Percentiles rank a stretch among this genome's conserved stretches.
Evolutionary conservation across 1,140 invertebrate species (phyloP).

Genomic region (Drosophila elegans): DNA sequence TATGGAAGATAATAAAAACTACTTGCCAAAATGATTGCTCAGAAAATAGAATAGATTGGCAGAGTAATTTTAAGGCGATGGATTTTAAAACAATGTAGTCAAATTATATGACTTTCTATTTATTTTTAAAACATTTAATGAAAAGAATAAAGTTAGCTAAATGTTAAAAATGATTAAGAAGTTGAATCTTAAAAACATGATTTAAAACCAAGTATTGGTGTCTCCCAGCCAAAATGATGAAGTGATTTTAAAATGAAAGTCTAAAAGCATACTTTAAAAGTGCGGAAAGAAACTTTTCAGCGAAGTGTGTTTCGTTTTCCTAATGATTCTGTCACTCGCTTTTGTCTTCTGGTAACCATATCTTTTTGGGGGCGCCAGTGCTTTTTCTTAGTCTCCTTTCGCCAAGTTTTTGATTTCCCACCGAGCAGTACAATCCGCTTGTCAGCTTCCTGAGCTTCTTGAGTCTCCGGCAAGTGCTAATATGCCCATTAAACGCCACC

Average conservation of each 20-base stretch:
- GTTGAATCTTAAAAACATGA: no score
- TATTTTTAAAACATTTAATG: no score
- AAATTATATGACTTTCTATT: no score
- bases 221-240: no score
- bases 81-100: no score
- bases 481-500: conserved; percentile 48
- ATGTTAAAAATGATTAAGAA: no score
- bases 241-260: neutral
- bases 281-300: neutral
- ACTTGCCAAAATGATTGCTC: neutral
- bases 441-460: conserved; percentile 14
- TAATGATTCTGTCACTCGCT: conserved; percentile 1
- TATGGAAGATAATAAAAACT: neutral
- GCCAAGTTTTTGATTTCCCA: conserved; percentile 16
- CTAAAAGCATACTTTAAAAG: neutral
- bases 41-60: no score
- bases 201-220: no score
- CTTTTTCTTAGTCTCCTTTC: conserved; percentile 13
- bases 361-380: neutral
- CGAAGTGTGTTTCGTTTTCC: neutral
- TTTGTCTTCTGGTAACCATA: conserved; percentile 18
- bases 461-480: conserved; percentile 39
- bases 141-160: no score
- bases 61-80: neutral
- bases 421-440: conserved; percentile 23